These are phyloP conservation scores for Drosophila grimshawi DNA, from an alignment of 1,140 invertebrate genomes.

Conservation along the genomic window DNA sequence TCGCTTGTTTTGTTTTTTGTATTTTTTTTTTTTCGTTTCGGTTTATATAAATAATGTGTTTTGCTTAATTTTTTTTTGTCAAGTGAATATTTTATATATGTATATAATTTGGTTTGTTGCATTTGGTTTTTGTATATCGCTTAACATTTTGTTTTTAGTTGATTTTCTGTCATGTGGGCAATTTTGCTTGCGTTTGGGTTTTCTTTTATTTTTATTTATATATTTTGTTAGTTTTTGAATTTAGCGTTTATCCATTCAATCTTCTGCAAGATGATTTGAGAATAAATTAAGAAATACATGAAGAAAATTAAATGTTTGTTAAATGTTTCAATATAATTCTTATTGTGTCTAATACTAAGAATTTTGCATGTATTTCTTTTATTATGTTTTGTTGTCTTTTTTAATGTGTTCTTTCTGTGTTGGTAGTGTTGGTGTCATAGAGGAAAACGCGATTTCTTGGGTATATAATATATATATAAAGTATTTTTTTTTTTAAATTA, in stretches of 20 bases:
- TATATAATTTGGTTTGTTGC: conserved; percentile 74
- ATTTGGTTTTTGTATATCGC: conserved; percentile 53
- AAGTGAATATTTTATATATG: conserved; percentile 79
- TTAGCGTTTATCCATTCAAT: conserved; percentile 84
- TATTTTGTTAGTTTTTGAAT: conserved; percentile 65
- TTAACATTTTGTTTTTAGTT: conserved; percentile 67
- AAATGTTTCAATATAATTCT: conserved; percentile 67
- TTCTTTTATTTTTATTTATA: conserved; percentile 54
- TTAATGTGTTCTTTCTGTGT: conserved; percentile 23
- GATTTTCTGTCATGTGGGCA: conserved; percentile 64
- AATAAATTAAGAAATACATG: conserved; percentile 79
- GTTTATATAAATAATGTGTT: conserved; percentile 77
- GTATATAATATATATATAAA: not conserved
- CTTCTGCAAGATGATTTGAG: conserved; percentile 84
- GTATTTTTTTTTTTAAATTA: conserved; percentile 16
- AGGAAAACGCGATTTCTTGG: conserved; percentile 31
- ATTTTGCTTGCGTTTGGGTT: conserved; percentile 64
- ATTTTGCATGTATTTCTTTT: conserved; percentile 48
- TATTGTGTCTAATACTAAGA: conserved; percentile 39
- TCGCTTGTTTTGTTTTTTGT: conserved; percentile 32
- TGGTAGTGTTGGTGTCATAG: conserved; percentile 24
- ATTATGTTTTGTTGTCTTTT: conserved; percentile 17
- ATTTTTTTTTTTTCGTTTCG: conserved; percentile 55
- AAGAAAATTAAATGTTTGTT: conserved; percentile 81
- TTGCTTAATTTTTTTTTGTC: conserved; percentile 59